These are phyloP conservation scores for Pomacea canaliculata DNA, from an alignment of 2,888 invertebrate genomes.

Conservation along the genomic window DNA sequence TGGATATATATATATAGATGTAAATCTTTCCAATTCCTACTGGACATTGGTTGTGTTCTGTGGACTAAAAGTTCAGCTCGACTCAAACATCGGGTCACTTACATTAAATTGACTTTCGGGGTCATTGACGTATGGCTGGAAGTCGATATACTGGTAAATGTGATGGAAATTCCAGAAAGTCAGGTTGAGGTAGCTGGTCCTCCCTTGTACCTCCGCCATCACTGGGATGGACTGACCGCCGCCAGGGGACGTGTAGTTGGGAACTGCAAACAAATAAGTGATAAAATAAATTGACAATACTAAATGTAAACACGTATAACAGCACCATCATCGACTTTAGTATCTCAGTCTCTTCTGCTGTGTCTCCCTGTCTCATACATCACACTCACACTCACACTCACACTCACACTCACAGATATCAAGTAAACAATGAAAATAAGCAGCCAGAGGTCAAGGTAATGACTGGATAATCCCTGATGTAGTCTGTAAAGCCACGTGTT, in stretches of 20 bases:
- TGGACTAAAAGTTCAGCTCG: too few relatives aligned
- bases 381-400: too few relatives aligned
- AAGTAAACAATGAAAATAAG: background rate
- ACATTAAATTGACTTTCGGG: slow-evolving; percentile 7
- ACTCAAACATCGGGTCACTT: background rate
- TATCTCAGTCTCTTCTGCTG: too few relatives aligned
- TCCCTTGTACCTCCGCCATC: slow-evolving; percentile 38
- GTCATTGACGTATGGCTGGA: slow-evolving; percentile 24
- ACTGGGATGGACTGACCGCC: slow-evolving; percentile 37
- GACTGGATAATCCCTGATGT: too few relatives aligned
- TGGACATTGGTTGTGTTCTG: too few relatives aligned
- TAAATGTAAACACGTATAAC: too few relatives aligned
- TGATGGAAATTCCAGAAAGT: slow-evolving; percentile 36
- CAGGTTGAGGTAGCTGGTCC: slow-evolving; percentile 18
- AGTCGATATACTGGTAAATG: slow-evolving; percentile 48
- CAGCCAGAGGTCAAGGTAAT: background rate
- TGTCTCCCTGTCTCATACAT: too few relatives aligned
- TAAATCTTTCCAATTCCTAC: too few relatives aligned
- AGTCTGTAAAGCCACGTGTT: too few relatives aligned
- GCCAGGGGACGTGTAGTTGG: slow-evolving; percentile 39
- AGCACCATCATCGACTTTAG: too few relatives aligned
- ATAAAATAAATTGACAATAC: background rate
- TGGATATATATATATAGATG: too few relatives aligned
- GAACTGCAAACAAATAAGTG: background rate
- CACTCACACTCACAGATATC: too few relatives aligned